Percentiles rank a stretch among this genome's conserved stretches.
Conservation (phyloP, 2,888 invertebrate genomes). For the Brenthis ino region DNA sequence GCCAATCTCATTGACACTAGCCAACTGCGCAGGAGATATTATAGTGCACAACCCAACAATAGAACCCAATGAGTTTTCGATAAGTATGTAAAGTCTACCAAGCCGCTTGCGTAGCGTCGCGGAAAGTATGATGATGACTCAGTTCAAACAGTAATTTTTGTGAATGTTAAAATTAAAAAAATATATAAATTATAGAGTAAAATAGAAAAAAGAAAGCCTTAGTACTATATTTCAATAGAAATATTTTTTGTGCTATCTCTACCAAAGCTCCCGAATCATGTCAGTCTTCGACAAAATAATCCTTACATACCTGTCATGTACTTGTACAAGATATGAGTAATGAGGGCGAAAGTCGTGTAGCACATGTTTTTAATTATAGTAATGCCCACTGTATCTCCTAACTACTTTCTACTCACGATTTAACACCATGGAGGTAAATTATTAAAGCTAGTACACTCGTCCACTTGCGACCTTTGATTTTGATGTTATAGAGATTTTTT, state of each 20-base stretch:
- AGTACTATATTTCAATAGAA: background rate
- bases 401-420: conserved; percentile 72
- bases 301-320: conserved; percentile 43
- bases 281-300: conserved; percentile 50
- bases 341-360: conserved; percentile 63
- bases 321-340: conserved; percentile 32
- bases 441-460: no score
- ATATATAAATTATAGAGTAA: background rate
- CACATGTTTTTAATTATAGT: conserved; percentile 67
- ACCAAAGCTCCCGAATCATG: conserved; percentile 56
- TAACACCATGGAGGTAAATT: conserved; percentile 14
- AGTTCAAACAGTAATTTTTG: no score
- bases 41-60: no score
- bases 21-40: no score
- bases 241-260: conserved; percentile 47
- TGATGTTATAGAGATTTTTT: no score
- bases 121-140: no score
- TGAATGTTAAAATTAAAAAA: no score
- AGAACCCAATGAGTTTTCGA: no score
- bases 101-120: no score
- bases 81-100: no score
- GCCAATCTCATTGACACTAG: no score
- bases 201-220: background rate
- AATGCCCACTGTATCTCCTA: conserved; percentile 52
- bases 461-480: no score